A percentile compares a stretch with the other conserved stretches of the same genome.
phyloP scores from a whole-genome alignment of 2,113 vertebrate species.

The Daphoenositta chrysoptera region DNA sequence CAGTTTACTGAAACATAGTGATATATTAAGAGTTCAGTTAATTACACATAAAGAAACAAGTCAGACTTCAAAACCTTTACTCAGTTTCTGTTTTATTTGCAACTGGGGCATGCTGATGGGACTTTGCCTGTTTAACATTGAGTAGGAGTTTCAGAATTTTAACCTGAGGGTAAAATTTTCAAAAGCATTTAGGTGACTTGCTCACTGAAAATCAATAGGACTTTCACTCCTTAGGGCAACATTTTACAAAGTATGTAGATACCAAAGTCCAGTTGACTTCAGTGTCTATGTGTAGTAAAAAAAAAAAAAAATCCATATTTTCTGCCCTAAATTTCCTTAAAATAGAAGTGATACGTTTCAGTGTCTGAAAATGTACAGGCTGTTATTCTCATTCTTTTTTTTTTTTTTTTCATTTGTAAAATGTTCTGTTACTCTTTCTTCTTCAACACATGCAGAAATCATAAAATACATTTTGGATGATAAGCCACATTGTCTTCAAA shows the following conservation, averaged over 20 bases:
- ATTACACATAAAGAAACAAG: slow-evolving; percentile 55
- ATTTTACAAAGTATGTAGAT: slow-evolving; percentile 35
- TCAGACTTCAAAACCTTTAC: slow-evolving; percentile 52
- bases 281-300: not conserved
- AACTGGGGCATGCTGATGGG: slow-evolving; percentile 31
- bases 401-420: not conserved
- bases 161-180: slow-evolving; percentile 58
- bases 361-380: not conserved
- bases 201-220: slow-evolving; percentile 45
- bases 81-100: slow-evolving; percentile 47
- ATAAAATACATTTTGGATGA: not conserved
- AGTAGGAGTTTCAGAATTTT: slow-evolving; percentile 64
- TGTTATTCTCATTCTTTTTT: not conserved
- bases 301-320: not conserved
- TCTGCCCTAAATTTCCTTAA: not conserved
- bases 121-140: not conserved
- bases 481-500: not conserved
- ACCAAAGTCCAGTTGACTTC: not conserved
- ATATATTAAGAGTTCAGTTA: slow-evolving; percentile 65
- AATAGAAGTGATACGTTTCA: not conserved
- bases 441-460: not conserved
- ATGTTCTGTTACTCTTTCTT: not conserved
- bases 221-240: slow-evolving; percentile 44
- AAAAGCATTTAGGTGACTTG: slow-evolving; percentile 42
- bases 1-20: slow-evolving; percentile 57